Base-by-base conservation (phyloP, 2,113 vertebrate genomes). In the Gambusia holbrooki region DNA sequence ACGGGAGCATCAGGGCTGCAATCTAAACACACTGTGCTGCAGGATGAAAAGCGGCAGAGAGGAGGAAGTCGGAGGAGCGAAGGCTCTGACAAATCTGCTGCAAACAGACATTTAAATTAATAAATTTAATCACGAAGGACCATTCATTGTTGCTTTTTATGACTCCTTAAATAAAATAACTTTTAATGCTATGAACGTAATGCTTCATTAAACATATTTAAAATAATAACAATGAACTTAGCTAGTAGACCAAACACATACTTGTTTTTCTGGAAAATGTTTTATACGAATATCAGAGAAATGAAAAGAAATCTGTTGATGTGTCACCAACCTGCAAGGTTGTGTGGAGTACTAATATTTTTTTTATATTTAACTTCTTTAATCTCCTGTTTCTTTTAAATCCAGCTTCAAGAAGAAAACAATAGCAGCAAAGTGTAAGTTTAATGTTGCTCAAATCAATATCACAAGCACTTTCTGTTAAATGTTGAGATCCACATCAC, bases 11-110 rank as follows among this genome's bases (percentile, higher is more conserved):
- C 67, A 51, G 8, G 9, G 1, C 58, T 67, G 29, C 35, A 35
- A 63, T 64, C 51, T 70, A 30, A 45, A 72, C 37, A 72, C 30
- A 1, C 14, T 14, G 45, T n/a, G 69, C 69, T 63, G 27, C 35
- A 60, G 42, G 61, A 0, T 1, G 32, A 29, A 12, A 33, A 73
- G 48, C n/a, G 28, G 69, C 48, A 63, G n/a, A 71, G 35, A 60
- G 42, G 11, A 37, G 14, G 15, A 32, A 45, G 22, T 62, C 6
- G 67, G 37, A 73, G 30, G 12, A 27, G 69, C 65, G 28, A 35
- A 64, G 45, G 60, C 67, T 68, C 66, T 15, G 13, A 7, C 25
- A 27, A 40, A n/a, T 40, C 13, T 67, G 37, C 37, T 28, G n/a
- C n/a, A 37, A 3, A 42, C 5, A 45, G 2, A 8, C 65, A 66